These are phyloP conservation scores for Urocitellus parryii DNA, from an alignment of 2,113 vertebrate genomes.

Conservation along the genomic window DNA sequence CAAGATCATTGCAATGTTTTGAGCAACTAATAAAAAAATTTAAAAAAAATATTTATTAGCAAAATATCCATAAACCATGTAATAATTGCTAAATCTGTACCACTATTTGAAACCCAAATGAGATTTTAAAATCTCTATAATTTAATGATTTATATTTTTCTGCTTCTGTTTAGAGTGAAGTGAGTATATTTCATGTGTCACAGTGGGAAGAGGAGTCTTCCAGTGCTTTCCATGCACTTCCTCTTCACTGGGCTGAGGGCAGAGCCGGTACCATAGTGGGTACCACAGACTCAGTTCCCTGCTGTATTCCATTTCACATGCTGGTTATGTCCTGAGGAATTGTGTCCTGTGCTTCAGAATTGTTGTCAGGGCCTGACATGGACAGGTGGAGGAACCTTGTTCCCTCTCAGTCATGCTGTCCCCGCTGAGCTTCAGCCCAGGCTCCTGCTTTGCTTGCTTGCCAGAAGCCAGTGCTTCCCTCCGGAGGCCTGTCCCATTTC, in stretches of 20 bases:
- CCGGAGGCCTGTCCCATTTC: neutral
- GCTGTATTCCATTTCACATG: neutral
- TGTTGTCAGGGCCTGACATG: neutral
- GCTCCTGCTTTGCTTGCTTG: neutral
- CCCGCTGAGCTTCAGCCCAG: neutral
- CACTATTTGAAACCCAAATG: conserved; percentile 22
- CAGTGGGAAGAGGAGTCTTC: neutral
- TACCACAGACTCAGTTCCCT: neutral
- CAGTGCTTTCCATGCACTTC: neutral
- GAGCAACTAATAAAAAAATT: too few relatives aligned
- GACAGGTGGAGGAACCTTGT: neutral
- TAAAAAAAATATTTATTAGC: neutral
- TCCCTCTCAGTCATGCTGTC: neutral
- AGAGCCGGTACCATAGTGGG: neutral
- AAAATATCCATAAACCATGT: neutral
- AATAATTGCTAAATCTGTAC: neutral
- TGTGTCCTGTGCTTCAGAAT: neutral
- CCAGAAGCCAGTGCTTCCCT: neutral
- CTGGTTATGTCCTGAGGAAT: neutral
- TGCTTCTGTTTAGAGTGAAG: neutral
- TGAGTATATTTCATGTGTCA: neutral
- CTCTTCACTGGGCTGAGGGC: neutral
- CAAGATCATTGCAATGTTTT: too few relatives aligned
- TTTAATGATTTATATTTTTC: neutral
- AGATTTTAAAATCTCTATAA: neutral